A percentile compares a stretch with the other conserved stretches of the same genome.
Evolutionary conservation across 2,113 vertebrate species (phyloP).

Genomic region (Oxyura jamaicensis): DNA sequence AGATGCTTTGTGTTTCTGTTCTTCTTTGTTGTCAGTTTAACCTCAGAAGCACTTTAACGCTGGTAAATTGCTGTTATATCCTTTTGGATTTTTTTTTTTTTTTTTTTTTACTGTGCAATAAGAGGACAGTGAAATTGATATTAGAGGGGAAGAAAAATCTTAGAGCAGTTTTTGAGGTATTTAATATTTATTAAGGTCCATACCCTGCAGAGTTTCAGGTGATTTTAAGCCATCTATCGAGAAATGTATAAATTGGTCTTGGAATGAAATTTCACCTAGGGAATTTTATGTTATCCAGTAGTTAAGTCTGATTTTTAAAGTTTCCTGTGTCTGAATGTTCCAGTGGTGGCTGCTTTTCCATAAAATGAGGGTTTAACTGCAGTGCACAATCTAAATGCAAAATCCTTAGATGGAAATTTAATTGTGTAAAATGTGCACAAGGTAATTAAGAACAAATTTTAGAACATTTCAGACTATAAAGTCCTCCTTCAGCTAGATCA

Average conservation of each 20-base stretch:
- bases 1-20: constrained; percentile 75
- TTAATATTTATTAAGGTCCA: constrained; percentile 82
- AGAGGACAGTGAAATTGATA: constrained; percentile 72
- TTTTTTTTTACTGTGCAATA: constrained; percentile 35
- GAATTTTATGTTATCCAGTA: constrained; percentile 78
- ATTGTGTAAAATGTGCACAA: constrained; percentile 76
- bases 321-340: constrained; percentile 59
- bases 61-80: constrained; percentile 81
- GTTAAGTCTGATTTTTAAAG: constrained; percentile 76
- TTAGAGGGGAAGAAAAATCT: constrained; percentile 68
- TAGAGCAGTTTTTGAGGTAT: constrained; percentile 73
- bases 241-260: constrained; percentile 74
- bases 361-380: constrained; percentile 69
- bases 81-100: constrained; percentile 66
- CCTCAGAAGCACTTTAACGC: constrained; percentile 79
- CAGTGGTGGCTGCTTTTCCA: constrained; percentile 32
- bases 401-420: constrained; percentile 79
- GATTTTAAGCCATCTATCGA: constrained; percentile 73
- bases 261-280: constrained; percentile 70
- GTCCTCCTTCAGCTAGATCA: constrained; percentile 71
- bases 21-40: constrained; percentile 81
- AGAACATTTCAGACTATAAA: constrained; percentile 75
- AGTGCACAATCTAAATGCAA: constrained; percentile 72
- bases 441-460: constrained; percentile 83
- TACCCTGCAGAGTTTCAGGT: constrained; percentile 70